These are phyloP conservation scores for Phrynosoma blainvillii DNA, from an alignment of 2,113 vertebrate genomes.

Conservation along the genomic window DNA sequence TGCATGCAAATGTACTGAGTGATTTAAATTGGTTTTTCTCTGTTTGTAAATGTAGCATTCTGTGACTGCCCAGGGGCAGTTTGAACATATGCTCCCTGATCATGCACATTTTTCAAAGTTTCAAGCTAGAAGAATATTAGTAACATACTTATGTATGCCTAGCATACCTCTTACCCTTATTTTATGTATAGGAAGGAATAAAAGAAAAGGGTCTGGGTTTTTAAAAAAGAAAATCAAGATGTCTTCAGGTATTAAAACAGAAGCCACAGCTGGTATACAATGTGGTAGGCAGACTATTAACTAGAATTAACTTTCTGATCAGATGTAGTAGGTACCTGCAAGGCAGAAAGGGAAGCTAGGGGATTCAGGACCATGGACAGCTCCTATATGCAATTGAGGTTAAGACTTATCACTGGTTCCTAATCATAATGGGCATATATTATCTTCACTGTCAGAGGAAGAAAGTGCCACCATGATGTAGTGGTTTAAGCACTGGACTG, in stretches of 20 bases:
- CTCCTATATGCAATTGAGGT: neutral
- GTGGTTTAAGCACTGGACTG: neutral
- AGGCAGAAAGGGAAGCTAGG: neutral
- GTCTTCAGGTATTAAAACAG: neutral
- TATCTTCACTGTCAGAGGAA: neutral
- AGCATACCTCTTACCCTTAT: neutral
- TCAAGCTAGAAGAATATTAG: slow-evolving; percentile 17
- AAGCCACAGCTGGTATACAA: neutral
- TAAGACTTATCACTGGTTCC: neutral
- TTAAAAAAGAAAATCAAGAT: neutral
- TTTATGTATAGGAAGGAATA: neutral
- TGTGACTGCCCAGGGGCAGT: slow-evolving; percentile 56
- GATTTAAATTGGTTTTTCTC: slow-evolving; percentile 59
- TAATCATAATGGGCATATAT: neutral
- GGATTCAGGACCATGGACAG: neutral
- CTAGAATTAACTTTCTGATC: neutral
- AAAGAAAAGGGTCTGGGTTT: neutral
- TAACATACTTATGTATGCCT: neutral
- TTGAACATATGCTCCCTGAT: slow-evolving; percentile 49
- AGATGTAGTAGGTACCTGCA: too few relatives aligned
- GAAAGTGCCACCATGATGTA: too few relatives aligned
- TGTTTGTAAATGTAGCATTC: slow-evolving; percentile 56
- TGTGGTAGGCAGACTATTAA: neutral
- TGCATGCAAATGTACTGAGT: slow-evolving; percentile 52
- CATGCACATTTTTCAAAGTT: slow-evolving; percentile 51